Evolutionary conservation across 2,797 vertebrate genomes (phyloP), one percentile per base, ranked within the genome.

Genomic region (Crotalus adamanteus): DNA sequence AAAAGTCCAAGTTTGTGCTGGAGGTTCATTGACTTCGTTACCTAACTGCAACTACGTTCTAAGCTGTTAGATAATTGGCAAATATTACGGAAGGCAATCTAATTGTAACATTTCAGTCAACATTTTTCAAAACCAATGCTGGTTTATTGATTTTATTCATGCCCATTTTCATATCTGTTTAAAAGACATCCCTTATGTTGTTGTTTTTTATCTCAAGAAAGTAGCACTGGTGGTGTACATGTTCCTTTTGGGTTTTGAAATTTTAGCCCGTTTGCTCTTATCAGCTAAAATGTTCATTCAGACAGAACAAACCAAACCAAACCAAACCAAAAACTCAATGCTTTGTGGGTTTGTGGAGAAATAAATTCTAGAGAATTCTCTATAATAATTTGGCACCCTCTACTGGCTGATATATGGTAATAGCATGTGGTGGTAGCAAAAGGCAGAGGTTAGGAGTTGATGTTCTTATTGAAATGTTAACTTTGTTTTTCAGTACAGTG

Each of bases 1-100:
- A 91, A 94, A 90, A 25, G 92, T 91, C 95, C 94, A 97, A 96
- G 97, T 96, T 91, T 96, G 93, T n/a, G 6, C 60, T 3, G 8
- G 0, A 0, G 28, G 96, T 94, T 96, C 96, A n/a, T 92, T 95
- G 94, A 92, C 91, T 60, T 56, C 65, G 90, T 57, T 87, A 95
- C n/a, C 69, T 95, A 91, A 93, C 94, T 94, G 63, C 83, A 78
- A 86, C 56, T 26, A 83, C 93, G 55, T 93, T 93, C 89, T 94
- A 60, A 89, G 87, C 93, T 89, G 65, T 95, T 97, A 89, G 95
- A 94, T 90, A 96, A 95, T 42, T 90, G 28, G 18, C 90, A 94
- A 94, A 94, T 69, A 93, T 97, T 97, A 94, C 93, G 95, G 94
- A 97, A 97, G 86, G 83, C 94, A 88, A 88, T 90, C 60, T 88